Conservation (phyloP, 2,888 invertebrate species). For the Herminia tarsipennalis region DNA sequence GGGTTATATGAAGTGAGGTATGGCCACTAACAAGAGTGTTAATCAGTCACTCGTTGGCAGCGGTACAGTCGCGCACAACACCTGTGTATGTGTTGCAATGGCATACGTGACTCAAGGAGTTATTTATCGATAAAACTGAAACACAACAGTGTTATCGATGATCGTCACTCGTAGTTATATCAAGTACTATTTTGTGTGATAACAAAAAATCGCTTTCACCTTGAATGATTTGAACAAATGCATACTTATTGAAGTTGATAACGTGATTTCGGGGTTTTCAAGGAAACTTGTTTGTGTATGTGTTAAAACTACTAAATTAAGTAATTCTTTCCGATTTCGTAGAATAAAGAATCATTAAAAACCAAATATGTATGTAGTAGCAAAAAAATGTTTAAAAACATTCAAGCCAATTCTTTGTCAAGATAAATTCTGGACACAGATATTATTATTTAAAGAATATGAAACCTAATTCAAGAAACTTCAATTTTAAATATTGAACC, state of each 20-base stretch:
- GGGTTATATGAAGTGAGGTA: slow-evolving; percentile 32
- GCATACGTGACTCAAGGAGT: slow-evolving; percentile 79
- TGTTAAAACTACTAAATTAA: no score
- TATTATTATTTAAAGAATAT: no score
- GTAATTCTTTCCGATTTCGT: no score
- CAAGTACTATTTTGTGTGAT: slow-evolving; percentile 66
- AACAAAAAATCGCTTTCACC: slow-evolving; percentile 63
- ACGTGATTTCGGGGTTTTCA: not conserved
- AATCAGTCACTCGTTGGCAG: slow-evolving; percentile 19
- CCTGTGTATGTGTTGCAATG: slow-evolving; percentile 58
- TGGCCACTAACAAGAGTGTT: slow-evolving; percentile 39
- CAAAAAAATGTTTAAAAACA: no score
- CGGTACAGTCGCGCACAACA: slow-evolving; percentile 44
- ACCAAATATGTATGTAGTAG: no score
- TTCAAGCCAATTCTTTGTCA: no score
- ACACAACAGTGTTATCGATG: slow-evolving; percentile 76
- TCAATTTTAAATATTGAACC: no score
- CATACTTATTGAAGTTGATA: slow-evolving; percentile 1
- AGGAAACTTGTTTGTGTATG: not conserved
- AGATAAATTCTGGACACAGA: no score
- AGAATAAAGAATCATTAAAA: no score
- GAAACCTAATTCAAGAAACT: not conserved
- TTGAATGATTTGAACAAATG: slow-evolving; percentile 55
- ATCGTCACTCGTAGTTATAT: slow-evolving; percentile 66
- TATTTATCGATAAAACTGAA: slow-evolving; percentile 69